A percentile compares a stretch with the other conserved stretches of the same genome.
phyloP scores from a whole-genome alignment of 2,888 invertebrate species.

The Tineola bisselliella region DNA sequence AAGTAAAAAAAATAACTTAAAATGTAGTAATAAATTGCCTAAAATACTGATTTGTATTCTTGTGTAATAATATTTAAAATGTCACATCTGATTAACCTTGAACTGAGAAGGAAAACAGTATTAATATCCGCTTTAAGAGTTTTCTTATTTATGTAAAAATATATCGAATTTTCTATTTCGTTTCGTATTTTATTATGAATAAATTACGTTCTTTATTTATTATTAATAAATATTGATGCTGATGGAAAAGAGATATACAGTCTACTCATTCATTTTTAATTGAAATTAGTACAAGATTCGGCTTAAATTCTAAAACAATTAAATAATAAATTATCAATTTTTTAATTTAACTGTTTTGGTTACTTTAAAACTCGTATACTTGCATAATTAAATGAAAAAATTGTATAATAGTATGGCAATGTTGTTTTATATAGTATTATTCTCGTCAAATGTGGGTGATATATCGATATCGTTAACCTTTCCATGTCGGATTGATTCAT shows the following conservation, averaged over 20 bases:
- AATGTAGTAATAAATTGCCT: not conserved
- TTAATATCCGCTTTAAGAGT: not conserved
- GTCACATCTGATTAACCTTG: not conserved
- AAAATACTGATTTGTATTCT: not conserved
- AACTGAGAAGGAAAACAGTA: not conserved
- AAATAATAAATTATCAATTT: no score
- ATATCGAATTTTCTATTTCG: not conserved
- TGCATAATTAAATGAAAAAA: no score
- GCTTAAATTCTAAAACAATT: no score
- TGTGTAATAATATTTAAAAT: not conserved
- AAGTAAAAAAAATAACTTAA: not conserved
- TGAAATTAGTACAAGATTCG: no score
- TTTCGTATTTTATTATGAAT: not conserved
- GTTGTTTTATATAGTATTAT: no score
- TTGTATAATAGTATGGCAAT: no score
- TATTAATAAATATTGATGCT: no score
- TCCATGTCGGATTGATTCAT: not conserved
- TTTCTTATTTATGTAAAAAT: not conserved
- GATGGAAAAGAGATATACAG: no score
- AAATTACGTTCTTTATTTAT: no score
- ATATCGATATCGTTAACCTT: not conserved
- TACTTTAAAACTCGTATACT: no score
- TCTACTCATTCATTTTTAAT: no score
- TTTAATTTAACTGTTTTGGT: no score
- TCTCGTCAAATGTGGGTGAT: not conserved